These are phyloP conservation scores for Papilio aristodemus DNA, from an alignment of 1,140 invertebrate genomes.

Conservation along the genomic window DNA sequence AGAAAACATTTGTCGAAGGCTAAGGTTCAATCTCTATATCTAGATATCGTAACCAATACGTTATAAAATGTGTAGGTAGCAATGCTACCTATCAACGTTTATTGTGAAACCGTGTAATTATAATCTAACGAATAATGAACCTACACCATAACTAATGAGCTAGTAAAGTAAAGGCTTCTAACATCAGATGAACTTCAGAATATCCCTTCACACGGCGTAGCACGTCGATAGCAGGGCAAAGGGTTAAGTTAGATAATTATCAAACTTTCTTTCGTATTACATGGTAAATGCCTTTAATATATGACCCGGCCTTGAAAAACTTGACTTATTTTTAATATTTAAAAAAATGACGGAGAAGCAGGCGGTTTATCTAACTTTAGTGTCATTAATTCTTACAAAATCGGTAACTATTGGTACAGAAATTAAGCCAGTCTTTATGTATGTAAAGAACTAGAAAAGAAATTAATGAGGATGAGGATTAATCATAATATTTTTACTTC, in stretches of 20 bases:
- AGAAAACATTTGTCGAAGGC: too few relatives aligned
- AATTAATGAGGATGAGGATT: too few relatives aligned
- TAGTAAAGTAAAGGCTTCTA: neutral
- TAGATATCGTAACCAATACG: neutral
- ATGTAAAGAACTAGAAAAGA: too few relatives aligned
- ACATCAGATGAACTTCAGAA: neutral
- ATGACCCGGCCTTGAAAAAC: too few relatives aligned
- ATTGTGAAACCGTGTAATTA: conserved; percentile 19
- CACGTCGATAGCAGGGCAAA: conserved; percentile 15
- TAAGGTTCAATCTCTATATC: neutral
- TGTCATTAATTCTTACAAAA: too few relatives aligned
- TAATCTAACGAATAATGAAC: conserved; percentile 8
- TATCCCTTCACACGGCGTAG: neutral
- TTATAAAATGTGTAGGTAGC: neutral
- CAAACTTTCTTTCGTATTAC: conserved; percentile 16
- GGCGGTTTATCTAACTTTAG: too few relatives aligned
- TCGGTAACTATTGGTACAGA: too few relatives aligned
- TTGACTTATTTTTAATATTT: neutral
- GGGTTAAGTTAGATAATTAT: conserved; percentile 12
- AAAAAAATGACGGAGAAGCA: neutral
- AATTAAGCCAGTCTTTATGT: too few relatives aligned
- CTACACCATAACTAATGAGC: conserved; percentile 1
- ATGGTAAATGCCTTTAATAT: too few relatives aligned
- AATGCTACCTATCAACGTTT: neutral
- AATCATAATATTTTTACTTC: too few relatives aligned